These are phyloP conservation scores for Acanthococcus lagerstroemiae DNA, from an alignment of 2,888 invertebrate genomes.

Conservation along the genomic window DNA sequence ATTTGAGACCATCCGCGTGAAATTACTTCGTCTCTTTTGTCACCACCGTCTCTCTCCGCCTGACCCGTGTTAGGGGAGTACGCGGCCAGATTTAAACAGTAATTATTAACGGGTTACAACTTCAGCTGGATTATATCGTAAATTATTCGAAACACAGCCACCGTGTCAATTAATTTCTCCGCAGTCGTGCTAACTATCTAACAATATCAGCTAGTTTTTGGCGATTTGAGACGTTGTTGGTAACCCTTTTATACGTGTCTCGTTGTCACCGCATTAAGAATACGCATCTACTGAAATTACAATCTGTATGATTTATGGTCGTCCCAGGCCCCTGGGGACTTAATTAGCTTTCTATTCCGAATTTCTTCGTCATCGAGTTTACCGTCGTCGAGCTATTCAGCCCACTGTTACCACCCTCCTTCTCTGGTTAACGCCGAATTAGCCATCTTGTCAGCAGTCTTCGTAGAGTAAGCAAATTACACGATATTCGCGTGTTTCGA, in stretches of 20 bases:
- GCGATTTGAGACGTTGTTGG: background rate
- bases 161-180: constrained; percentile 17
- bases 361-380: constrained; percentile 26
- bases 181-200: background rate
- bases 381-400: background rate
- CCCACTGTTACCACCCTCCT: too few relatives aligned
- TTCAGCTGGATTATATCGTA: constrained; percentile 22
- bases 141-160: constrained; percentile 20
- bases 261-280: too few relatives aligned
- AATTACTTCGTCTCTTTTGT: too few relatives aligned
- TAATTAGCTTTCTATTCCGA: constrained; percentile 23
- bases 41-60: too few relatives aligned
- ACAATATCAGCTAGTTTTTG: background rate
- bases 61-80: background rate
- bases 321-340: constrained; percentile 18
- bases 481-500: too few relatives aligned
- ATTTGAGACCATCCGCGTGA: too few relatives aligned
- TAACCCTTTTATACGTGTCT: background rate
- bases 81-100: constrained; percentile 12
- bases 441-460: too few relatives aligned
- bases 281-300: constrained; percentile 14
- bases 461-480: too few relatives aligned
- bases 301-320: constrained; percentile 19
- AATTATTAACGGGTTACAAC: constrained; percentile 21
- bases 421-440: too few relatives aligned